Evolutionary conservation across 2,888 invertebrate species (phyloP).

Genomic region (Caenorhabditis uteleia): DNA sequence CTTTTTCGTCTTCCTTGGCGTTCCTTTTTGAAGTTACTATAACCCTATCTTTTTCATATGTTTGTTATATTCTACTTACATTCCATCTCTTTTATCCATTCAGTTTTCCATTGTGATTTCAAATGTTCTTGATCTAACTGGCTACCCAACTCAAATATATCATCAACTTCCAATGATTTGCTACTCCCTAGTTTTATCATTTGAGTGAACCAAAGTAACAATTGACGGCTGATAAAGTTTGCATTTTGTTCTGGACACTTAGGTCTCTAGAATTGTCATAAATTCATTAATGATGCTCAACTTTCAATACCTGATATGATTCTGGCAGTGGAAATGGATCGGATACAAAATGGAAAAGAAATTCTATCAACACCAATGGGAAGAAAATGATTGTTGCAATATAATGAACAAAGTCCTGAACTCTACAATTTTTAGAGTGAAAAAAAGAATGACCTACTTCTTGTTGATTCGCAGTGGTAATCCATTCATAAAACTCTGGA

Average conservation of each 20-base stretch:
- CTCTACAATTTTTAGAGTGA: no score
- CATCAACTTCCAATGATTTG: slow-evolving; percentile 55
- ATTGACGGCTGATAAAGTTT: slow-evolving; percentile 61
- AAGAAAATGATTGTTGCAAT: slow-evolving; percentile 61
- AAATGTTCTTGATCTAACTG: slow-evolving; percentile 53
- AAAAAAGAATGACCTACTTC: slow-evolving; percentile 39
- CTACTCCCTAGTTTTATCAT: slow-evolving; percentile 54
- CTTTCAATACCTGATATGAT: no score
- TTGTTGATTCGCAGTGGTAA: slow-evolving; percentile 56
- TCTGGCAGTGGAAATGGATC: slow-evolving; percentile 48
- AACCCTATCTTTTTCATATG: slow-evolving; percentile 2
- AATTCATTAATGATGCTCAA: no score
- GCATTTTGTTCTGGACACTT: slow-evolving; percentile 60
- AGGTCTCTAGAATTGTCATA: slow-evolving; percentile 20
- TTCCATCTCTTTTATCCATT: slow-evolving; percentile 44
- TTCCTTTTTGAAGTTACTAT: no score
- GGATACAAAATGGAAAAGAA: slow-evolving; percentile 59
- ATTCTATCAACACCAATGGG: slow-evolving; percentile 57
- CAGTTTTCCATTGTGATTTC: slow-evolving; percentile 52
- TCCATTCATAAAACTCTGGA: slow-evolving; percentile 66
- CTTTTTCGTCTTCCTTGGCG: no score
- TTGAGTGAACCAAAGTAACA: slow-evolving; percentile 60
- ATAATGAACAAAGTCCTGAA: slow-evolving; percentile 62
- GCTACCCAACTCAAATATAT: slow-evolving; percentile 59
- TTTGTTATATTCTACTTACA: slow-evolving; percentile 24